Conservation (phyloP, 2,888 invertebrate species). For the Adineta ricciae region DNA sequence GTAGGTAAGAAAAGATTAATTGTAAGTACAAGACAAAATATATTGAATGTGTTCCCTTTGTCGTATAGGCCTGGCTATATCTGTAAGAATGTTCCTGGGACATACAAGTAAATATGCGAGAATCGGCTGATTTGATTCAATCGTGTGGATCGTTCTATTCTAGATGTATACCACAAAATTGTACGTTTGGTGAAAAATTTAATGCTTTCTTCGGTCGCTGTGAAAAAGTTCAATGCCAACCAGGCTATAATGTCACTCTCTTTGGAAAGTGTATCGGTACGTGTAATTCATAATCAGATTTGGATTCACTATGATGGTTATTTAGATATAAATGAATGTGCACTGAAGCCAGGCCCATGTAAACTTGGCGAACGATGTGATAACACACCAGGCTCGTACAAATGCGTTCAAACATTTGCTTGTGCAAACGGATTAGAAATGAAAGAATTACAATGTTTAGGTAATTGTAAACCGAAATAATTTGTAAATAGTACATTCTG, state of each 20-base stretch:
- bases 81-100: constrained; percentile 33
- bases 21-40: not conserved
- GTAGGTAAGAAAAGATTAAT: not conserved
- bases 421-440: constrained; percentile 27
- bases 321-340: constrained; percentile 33
- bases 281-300: not conserved
- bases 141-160: too few species aligned
- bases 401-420: constrained; percentile 21
- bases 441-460: constrained; percentile 28
- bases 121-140: not conserved
- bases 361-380: constrained; percentile 28
- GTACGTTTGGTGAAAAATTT: constrained; percentile 23
- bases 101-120: constrained; percentile 25
- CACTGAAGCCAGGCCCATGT: constrained; percentile 24
- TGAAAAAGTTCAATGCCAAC: constrained; percentile 26
- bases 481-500: not conserved
- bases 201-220: constrained; percentile 32
- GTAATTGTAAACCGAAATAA: not conserved
- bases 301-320: not conserved
- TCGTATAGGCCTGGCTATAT: constrained; percentile 27
- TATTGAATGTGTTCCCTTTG: too few species aligned
- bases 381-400: constrained; percentile 28
- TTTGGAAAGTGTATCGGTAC: constrained; percentile 27
- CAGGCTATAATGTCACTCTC: constrained; percentile 23
- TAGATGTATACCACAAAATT: constrained; percentile 31